Evolutionary conservation across 2,113 vertebrate genomes (phyloP).

Genomic region (Phalacrocorax aristotelis): DNA sequence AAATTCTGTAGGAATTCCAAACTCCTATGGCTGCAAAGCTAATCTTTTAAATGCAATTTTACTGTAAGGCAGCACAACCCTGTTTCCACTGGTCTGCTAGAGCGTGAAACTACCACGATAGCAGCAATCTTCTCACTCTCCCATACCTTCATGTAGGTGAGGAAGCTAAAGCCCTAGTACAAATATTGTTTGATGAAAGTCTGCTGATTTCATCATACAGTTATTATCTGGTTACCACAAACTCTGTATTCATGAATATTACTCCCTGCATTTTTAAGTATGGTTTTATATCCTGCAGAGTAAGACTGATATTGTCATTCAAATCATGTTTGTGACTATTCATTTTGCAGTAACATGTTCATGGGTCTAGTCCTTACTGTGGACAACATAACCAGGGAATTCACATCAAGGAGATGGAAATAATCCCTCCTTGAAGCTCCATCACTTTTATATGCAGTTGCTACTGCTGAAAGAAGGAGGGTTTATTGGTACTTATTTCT

Average conservation of each 20-base stretch:
- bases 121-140: not conserved
- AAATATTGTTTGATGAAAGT: not conserved
- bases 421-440: not conserved
- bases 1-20: not conserved
- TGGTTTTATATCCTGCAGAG: not conserved
- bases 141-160: not conserved
- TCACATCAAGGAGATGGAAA: not conserved
- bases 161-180: not conserved
- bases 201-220: not conserved
- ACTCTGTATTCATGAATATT: not conserved
- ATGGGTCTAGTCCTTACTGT: not conserved
- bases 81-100: not conserved
- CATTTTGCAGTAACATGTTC: not conserved
- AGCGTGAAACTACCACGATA: not conserved
- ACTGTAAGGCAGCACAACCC: not conserved
- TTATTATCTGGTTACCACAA: not conserved
- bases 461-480: not conserved
- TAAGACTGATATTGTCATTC: not conserved
- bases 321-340: not conserved
- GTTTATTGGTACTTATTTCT: not conserved
- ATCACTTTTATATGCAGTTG: not conserved
- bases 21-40: not conserved
- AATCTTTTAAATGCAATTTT: not conserved
- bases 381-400: not conserved
- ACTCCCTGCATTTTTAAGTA: not conserved